A percentile compares a stretch with the other conserved stretches of the same genome.
Conservation (phyloP, 2,797 vertebrate genomes). For the Glyptemys insculpta region DNA sequence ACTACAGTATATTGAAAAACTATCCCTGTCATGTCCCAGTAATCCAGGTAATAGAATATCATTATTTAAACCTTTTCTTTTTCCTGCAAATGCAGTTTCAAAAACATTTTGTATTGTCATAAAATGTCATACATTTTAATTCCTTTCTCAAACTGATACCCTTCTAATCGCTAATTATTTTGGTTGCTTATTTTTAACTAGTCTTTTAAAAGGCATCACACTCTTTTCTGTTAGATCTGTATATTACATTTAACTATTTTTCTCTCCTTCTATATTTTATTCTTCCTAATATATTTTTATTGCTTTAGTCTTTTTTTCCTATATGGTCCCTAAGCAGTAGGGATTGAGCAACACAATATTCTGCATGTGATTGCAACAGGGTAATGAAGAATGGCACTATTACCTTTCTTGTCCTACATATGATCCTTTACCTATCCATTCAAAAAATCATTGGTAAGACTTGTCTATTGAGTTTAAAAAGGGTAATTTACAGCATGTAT, state of each 20-base stretch:
- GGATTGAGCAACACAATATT: background rate
- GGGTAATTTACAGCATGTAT: background rate
- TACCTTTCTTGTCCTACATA: background rate
- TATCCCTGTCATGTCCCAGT: background rate
- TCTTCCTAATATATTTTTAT: background rate
- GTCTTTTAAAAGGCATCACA: background rate
- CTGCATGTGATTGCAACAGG: background rate
- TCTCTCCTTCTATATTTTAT: background rate
- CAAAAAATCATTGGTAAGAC: background rate
- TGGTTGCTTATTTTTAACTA: background rate
- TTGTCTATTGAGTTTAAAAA: background rate
- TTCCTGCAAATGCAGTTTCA: conserved; percentile 4
- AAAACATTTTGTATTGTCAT: background rate
- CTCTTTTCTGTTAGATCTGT: background rate
- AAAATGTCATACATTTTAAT: background rate
- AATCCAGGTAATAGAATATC: background rate
- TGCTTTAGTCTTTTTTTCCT: background rate
- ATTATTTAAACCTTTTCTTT: background rate
- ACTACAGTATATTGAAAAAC: background rate
- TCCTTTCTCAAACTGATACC: background rate
- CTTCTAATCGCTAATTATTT: background rate
- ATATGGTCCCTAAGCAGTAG: background rate
- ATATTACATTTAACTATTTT: background rate
- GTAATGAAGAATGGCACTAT: background rate
- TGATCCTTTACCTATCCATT: background rate